These are phyloP conservation scores for Cetonia aurata DNA, from an alignment of 2,888 invertebrate genomes.

Conservation along the genomic window DNA sequence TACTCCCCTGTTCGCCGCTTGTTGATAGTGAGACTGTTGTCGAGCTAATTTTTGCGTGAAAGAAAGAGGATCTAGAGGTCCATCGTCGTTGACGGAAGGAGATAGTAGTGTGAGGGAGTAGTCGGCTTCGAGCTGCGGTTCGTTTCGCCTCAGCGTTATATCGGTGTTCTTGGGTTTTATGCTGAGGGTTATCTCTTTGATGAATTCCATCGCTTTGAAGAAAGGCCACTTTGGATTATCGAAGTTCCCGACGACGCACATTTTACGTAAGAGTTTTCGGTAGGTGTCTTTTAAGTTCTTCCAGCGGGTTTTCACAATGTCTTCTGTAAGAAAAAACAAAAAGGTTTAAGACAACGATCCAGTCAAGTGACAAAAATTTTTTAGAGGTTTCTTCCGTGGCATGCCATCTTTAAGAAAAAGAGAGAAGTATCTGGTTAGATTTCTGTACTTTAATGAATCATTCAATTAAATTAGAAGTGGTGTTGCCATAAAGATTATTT, in stretches of 20 bases:
- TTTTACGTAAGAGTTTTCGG: slow-evolving; percentile 51
- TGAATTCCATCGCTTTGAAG: slow-evolving; percentile 53
- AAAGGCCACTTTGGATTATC: slow-evolving; percentile 52
- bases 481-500: no score
- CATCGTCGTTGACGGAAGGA: slow-evolving; percentile 41
- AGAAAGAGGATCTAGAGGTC: slow-evolving; percentile 49
- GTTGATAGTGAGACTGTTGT: slow-evolving; percentile 26
- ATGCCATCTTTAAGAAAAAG: no score
- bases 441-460: no score
- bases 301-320: slow-evolving; percentile 67
- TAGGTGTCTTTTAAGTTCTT: slow-evolving; percentile 60
- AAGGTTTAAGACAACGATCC: neutral
- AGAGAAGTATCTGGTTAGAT: no score
- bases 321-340: slow-evolving; percentile 57
- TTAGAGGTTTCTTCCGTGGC: neutral
- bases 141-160: slow-evolving; percentile 49
- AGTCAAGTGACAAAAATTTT: neutral
- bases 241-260: slow-evolving; percentile 38
- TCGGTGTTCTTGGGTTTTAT: slow-evolving; percentile 51
- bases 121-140: slow-evolving; percentile 46
- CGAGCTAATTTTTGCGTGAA: slow-evolving; percentile 37
- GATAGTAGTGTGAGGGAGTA: slow-evolving; percentile 48
- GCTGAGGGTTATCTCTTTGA: slow-evolving; percentile 52
- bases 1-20: slow-evolving; percentile 34
- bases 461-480: no score